Evolutionary conservation across 2,113 vertebrate species (phyloP).

Genomic region (Macheiramphus alcinus): DNA sequence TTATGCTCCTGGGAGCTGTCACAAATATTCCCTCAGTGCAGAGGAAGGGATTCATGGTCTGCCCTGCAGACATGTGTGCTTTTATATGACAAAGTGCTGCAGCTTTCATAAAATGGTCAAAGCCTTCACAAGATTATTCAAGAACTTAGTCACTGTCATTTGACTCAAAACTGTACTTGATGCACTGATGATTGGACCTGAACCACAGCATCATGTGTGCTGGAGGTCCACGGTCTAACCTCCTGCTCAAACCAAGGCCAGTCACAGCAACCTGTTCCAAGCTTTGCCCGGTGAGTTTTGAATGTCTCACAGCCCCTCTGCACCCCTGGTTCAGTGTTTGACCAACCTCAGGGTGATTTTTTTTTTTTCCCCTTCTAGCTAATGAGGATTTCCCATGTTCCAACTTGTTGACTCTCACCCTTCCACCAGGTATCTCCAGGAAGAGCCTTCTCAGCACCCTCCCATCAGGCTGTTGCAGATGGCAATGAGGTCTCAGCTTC

Average conservation of each 20-base stretch:
- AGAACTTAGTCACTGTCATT: neutral
- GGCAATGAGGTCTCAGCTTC: neutral
- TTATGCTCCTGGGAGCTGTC: neutral
- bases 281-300: neutral
- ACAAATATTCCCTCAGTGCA: neutral
- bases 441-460: neutral
- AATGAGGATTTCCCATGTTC: neutral
- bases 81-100: neutral
- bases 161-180: neutral
- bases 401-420: neutral
- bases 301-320: neutral
- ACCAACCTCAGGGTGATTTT: neutral
- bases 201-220: neutral
- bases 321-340: neutral
- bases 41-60: neutral
- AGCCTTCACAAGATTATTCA: neutral
- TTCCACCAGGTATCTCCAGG: fast-evolving
- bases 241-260: neutral
- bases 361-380: neutral
- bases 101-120: neutral
- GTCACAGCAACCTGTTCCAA: neutral
- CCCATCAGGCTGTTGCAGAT: neutral
- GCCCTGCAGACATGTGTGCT: fast-evolving
- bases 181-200: neutral
- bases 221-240: neutral